Evolutionary conservation across 2,113 vertebrate genomes (phyloP), one percentile per base, ranked within the genome.

Genomic region (Canis aureus): DNA sequence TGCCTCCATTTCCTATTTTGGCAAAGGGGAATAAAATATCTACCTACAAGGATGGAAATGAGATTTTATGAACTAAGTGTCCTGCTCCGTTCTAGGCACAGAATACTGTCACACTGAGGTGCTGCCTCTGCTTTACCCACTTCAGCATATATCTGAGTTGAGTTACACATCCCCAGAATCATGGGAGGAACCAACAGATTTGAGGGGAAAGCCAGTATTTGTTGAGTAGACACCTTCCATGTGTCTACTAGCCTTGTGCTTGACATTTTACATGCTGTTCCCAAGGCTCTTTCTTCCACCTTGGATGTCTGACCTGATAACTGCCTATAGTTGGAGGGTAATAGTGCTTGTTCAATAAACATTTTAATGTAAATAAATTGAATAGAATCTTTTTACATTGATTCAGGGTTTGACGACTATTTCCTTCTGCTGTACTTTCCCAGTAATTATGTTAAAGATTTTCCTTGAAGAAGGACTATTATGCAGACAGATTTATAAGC

Each of bases 391-490:
- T 85, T 93, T 38, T 53, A 60, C 53, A 35, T 32, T 27, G 60
- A 89, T 64, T 92, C 66, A 73, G 55, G 60, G 19, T 89, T 71
- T 64, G 57, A 95, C 49, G 55, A 79, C 23, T 49, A 67, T 82
- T 81, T 92, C 92, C 25, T 94, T 69, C 71, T 85, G 59, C 23
- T 95, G 12, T 73, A 60, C 4, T 12, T 78, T 93, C 59, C 94
- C 38, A 43, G 74, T 67, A 91, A 94, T 91, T 92, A 94, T 90
- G 71, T 82, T 93, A 90, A 76, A 86, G 69, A 91, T 93, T 91
- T 97, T 62, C 71, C 78, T 95, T 94, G 71, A 89, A 94, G 23
- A 78, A 51, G 32, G 66, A 38, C 78, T 74, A 55, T 53, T 49
- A 87, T 73, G 49, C 69, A 64, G 76, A 76, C 57, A 94, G 67